These are phyloP conservation scores for Latheticus oryzae DNA, from an alignment of 2,888 invertebrate genomes.

Conservation along the genomic window DNA sequence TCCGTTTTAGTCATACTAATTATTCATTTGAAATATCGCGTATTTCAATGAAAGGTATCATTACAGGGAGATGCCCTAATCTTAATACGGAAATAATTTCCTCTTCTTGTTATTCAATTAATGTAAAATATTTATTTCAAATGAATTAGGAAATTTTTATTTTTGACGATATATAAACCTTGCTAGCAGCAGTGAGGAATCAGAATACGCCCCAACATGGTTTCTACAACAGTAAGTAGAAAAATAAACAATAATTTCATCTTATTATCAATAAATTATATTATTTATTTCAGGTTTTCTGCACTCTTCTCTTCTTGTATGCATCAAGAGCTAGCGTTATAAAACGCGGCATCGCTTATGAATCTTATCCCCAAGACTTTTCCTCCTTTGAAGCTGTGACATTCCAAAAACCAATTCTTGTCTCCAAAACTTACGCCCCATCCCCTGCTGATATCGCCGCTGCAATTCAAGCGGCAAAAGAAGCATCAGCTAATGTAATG, in stretches of 20 bases:
- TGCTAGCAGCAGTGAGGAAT: background rate
- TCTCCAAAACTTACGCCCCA: conserved; percentile 44
- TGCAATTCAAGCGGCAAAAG: conserved; percentile 79
- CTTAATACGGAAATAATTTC: conserved; percentile 45
- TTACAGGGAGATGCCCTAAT: conserved; percentile 34
- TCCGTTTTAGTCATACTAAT: conserved; percentile 23
- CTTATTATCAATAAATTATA: background rate
- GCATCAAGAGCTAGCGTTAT: conserved; percentile 16
- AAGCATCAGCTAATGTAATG: conserved; percentile 77
- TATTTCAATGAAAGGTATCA: conserved; percentile 31
- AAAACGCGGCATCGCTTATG: conserved; percentile 24
- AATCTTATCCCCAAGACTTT: conserved; percentile 13
- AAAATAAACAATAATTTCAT: background rate
- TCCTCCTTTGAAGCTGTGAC: conserved; percentile 3
- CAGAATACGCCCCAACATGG: conserved; percentile 22
- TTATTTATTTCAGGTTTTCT: conserved; percentile 15
- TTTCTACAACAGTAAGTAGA: conserved; percentile 15
- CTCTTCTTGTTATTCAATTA: conserved; percentile 39
- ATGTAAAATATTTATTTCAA: conserved; percentile 19
- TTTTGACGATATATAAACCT: conserved; percentile 31
- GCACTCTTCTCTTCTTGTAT: conserved; percentile 15
- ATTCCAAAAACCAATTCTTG: conserved; percentile 4
- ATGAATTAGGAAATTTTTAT: no score
- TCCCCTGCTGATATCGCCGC: conserved; percentile 77
- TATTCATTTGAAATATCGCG: conserved; percentile 32